These are phyloP conservation scores for Coelopa frigida DNA, from an alignment of 1,140 invertebrate genomes.

Conservation along the genomic window DNA sequence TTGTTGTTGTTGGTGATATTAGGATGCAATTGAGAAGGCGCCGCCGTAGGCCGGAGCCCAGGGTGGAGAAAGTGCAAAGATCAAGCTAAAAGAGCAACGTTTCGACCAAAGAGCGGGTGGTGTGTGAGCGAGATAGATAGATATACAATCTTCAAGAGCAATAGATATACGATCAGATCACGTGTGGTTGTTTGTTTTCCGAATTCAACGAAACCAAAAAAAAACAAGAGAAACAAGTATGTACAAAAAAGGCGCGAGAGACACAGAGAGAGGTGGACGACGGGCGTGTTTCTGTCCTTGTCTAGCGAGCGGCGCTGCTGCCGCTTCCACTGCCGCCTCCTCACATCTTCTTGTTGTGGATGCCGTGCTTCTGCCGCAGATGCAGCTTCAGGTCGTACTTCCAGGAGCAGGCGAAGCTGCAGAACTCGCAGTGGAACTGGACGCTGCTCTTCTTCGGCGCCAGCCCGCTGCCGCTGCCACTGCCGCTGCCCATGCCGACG, in stretches of 20 bases:
- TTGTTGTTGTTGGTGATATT: too few relatives aligned
- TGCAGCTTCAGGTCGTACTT: constrained; percentile 42
- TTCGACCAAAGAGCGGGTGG: too few relatives aligned
- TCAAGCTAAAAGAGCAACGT: too few relatives aligned
- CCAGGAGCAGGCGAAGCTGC: constrained; percentile 40
- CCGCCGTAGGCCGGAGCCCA: too few relatives aligned
- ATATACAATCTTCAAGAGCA: too few relatives aligned
- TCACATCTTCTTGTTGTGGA: constrained; percentile 42
- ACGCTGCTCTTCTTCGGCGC: constrained; percentile 28
- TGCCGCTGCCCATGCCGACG: constrained; percentile 1
- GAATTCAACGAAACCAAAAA: background rate
- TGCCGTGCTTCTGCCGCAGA: constrained; percentile 41
- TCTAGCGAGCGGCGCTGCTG: background rate
- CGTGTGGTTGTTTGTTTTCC: background rate
- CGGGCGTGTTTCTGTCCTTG: background rate
- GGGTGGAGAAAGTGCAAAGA: too few relatives aligned
- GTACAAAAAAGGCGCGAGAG: too few relatives aligned
- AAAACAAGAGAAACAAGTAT: background rate
- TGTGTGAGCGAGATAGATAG: too few relatives aligned
- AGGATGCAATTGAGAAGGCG: too few relatives aligned
- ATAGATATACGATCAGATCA: too few relatives aligned
- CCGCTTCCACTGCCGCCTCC: background rate
- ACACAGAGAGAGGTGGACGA: too few relatives aligned
- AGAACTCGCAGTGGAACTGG: constrained; percentile 41
- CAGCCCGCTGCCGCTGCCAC: background rate